A percentile compares a stretch with the other conserved stretches of the same genome.
Evolutionary conservation across 2,113 vertebrate genomes (phyloP).

Genomic region (Pteronura brasiliensis): DNA sequence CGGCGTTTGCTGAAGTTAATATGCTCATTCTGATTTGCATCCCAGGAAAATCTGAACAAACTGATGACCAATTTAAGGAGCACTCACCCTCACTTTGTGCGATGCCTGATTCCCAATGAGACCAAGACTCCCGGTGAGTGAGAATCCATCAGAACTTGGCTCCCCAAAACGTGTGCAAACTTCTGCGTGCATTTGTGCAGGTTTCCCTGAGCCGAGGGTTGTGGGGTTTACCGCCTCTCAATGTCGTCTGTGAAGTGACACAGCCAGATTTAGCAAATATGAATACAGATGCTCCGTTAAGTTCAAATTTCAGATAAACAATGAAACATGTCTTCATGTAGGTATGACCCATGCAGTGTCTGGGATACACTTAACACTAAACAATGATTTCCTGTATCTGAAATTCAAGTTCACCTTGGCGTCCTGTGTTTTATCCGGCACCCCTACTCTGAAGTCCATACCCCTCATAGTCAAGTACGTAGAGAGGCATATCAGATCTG

Average conservation of each 20-base stretch:
- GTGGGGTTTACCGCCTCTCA: not conserved
- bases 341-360: not conserved
- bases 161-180: not conserved
- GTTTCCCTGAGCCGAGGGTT: not conserved
- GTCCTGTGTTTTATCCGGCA: not conserved
- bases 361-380: not conserved
- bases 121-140: constrained; percentile 89
- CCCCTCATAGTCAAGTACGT: not conserved
- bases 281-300: not conserved
- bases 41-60: constrained; percentile 94
- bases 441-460: not conserved
- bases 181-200: too few relatives aligned
- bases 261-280: not conserved
- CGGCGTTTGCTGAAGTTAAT: not conserved
- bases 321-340: not conserved
- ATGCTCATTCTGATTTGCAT: not conserved
- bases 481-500: not conserved
- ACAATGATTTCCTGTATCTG: not conserved
- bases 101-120: constrained; percentile 92
- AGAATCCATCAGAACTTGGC: not conserved
- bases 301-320: not conserved
- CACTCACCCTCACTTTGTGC: constrained; percentile 91
- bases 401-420: not conserved
- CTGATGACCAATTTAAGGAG: constrained; percentile 94
- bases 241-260: not conserved